Evolutionary conservation across 2,888 invertebrate species (phyloP), one percentile per base, ranked within the genome.

Genomic region (Drosophila engyochracea): DNA sequence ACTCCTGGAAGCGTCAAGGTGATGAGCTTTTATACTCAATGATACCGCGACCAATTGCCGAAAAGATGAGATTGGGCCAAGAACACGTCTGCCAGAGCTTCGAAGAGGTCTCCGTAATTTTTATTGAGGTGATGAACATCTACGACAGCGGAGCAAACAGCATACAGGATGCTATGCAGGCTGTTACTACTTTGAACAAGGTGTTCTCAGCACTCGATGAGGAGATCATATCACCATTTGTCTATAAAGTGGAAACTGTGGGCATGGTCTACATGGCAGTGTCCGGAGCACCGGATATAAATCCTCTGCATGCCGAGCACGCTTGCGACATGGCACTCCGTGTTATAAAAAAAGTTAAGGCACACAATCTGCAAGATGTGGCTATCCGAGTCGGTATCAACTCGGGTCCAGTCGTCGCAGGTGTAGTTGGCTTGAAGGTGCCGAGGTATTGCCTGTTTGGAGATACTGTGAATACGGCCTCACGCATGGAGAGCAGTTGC

Each of bases 181-280:
- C 97, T 0, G 97, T 98, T 0, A 95, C 96, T 10, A 96, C 96
- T 49, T 96, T 98, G 94, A 98, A 98, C 92, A 96, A 96, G 4
- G 96, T 97, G 0, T 98, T 97, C 94, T 96, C 97, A 0, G 96
- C 96, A 79, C 97, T 98, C 83, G 98, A 98, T 93, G 94, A 96
- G 33, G 95, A 98, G 55, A 96, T 97, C 89, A 97, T 98, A 88
- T 95, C 96, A 44, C 97, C 97, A 81, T 95, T 97, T 68, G 97
- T 98, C 2, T 98, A 98, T 91, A 98, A 98, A 95, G 98, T 98
- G 70, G 98, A 98, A 94, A 98, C 98, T 0, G 97, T 98, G 1
- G 98, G 98, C n/a, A 96, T 96, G 92, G 96, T 95, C 59, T 98
- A 98, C 93, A 98, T 98, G 98, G 96, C 97, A 41, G 98, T 97